Percentiles rank a stretch among this genome's conserved stretches.
phyloP scores from a whole-genome alignment of 2,797 vertebrate species.

The Pseudocheirus occidentalis region DNA sequence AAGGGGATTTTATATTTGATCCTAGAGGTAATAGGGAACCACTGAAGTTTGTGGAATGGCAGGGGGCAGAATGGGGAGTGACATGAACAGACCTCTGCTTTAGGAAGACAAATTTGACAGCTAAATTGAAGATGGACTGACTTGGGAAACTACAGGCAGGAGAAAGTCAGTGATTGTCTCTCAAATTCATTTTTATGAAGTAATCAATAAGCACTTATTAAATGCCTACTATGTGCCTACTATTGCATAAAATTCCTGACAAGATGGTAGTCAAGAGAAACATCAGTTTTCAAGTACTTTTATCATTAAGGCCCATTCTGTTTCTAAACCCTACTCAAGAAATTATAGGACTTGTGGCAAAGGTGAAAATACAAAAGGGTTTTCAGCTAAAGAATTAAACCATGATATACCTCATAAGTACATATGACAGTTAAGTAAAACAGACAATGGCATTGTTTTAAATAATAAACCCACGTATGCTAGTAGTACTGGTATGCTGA shows the following conservation, averaged over 20 bases:
- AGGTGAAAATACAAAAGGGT: slow-evolving; percentile 28
- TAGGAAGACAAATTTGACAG: neutral
- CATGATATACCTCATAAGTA: slow-evolving; percentile 19
- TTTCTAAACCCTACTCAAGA: slow-evolving; percentile 15
- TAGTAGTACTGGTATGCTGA: slow-evolving; percentile 25
- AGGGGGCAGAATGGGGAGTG: too few species aligned
- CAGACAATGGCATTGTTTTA: slow-evolving; percentile 12
- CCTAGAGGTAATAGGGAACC: neutral
- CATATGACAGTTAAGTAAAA: slow-evolving; percentile 37
- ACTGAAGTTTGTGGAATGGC: neutral
- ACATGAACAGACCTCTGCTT: neutral
- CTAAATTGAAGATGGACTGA: neutral
- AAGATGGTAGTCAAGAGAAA: neutral
- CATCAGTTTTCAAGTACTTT: neutral
- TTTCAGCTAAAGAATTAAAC: slow-evolving; percentile 37
- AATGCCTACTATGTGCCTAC: neutral
- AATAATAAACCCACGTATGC: neutral
- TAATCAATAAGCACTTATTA: neutral
- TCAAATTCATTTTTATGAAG: neutral
- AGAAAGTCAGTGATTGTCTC: neutral
- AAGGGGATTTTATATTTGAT: neutral
- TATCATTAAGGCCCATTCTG: neutral
- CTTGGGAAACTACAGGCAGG: neutral
- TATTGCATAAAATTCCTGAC: neutral
- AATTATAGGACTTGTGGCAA: neutral